Evolutionary conservation across 2,797 vertebrate genomes (phyloP).

Genomic region (Gymnopithys bicolor): DNA sequence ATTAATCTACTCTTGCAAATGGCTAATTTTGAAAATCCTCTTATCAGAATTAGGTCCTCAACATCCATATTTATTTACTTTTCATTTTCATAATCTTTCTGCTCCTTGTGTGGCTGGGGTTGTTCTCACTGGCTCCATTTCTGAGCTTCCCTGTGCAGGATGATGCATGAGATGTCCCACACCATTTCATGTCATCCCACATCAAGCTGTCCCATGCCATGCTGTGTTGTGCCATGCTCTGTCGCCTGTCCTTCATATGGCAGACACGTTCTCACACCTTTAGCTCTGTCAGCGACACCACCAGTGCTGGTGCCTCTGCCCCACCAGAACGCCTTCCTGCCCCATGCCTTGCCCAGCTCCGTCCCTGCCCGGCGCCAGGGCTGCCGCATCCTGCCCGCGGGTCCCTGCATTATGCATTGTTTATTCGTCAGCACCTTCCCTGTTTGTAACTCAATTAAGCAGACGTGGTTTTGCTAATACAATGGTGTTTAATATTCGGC

Average conservation of each 20-base stretch:
- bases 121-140: conserved; percentile 11
- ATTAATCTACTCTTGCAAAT: conserved; percentile 78
- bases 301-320: fast-evolving
- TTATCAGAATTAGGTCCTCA: conserved; percentile 80
- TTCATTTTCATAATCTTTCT: conserved; percentile 74
- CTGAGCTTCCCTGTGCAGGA: neutral
- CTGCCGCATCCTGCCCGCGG: neutral
- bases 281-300: neutral
- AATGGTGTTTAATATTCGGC: conserved; percentile 64
- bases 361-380: neutral
- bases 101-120: neutral
- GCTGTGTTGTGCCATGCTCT: neutral
- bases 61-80: conserved; percentile 81
- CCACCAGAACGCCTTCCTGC: fast-evolving
- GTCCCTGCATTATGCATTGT: conserved; percentile 28
- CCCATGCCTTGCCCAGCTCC: fast-evolving
- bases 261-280: neutral
- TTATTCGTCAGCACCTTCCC: conserved; percentile 50
- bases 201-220: neutral
- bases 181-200: fast-evolving
- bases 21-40: conserved; percentile 83
- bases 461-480: conserved; percentile 50
- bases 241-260: neutral
- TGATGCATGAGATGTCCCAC: neutral
- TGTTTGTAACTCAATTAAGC: conserved; percentile 55